A percentile compares a stretch with the other conserved stretches of the same genome.
phyloP scores from a whole-genome alignment of 2,113 vertebrate species.

The Salvator merianae region DNA sequence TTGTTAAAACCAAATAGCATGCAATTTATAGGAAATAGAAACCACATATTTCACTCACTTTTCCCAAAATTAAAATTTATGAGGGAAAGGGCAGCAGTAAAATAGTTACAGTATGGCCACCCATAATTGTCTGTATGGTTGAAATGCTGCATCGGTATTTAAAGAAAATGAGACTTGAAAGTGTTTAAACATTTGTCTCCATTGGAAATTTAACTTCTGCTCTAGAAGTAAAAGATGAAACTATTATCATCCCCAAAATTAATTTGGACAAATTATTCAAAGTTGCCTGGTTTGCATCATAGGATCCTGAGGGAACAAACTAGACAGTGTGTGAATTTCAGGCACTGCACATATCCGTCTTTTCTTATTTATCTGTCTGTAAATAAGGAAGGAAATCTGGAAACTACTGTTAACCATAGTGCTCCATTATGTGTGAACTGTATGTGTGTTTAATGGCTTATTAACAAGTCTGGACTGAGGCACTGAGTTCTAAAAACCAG shows the following conservation, averaged over 20 bases:
- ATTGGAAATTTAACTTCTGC: constrained; percentile 75
- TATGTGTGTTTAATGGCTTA: not conserved
- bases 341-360: not conserved
- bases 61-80: constrained; percentile 85
- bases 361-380: not conserved
- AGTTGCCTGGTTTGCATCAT: not conserved
- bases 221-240: constrained; percentile 57
- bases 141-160: constrained; percentile 73
- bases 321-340: not conserved
- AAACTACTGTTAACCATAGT: not conserved
- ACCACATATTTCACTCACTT: constrained; percentile 85
- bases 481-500: not conserved
- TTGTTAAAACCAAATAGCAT: constrained; percentile 81
- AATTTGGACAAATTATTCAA: not conserved
- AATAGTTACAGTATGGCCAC: constrained; percentile 84
- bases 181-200: constrained; percentile 70
- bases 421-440: not conserved
- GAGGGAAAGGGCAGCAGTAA: constrained; percentile 81
- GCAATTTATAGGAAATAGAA: constrained; percentile 82
- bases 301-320: not conserved
- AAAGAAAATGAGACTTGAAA: constrained; percentile 74
- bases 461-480: not conserved
- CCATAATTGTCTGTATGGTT: constrained; percentile 84
- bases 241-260: not conserved
- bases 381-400: not conserved